phyloP scores from a whole-genome alignment of 2,888 invertebrate species.

The Muschampia plurimacula region DNA sequence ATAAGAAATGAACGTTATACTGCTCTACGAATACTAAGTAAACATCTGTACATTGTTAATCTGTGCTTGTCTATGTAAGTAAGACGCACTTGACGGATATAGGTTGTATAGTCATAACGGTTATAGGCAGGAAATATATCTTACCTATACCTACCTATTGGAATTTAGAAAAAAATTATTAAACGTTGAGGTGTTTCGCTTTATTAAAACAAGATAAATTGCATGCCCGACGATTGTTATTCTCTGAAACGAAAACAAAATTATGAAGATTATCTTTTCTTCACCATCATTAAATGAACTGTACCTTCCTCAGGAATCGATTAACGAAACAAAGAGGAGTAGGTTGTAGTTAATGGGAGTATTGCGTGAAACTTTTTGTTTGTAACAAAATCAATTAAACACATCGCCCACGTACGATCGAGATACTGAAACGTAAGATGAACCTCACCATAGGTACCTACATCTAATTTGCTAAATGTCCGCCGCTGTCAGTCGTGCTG shows the following conservation, averaged over 20 bases:
- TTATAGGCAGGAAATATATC: too few relatives aligned
- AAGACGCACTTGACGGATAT: too few relatives aligned
- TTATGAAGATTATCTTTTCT: constrained; percentile 9
- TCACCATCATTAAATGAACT: constrained; percentile 13
- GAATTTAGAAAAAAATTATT: background rate
- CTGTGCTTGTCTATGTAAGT: too few relatives aligned
- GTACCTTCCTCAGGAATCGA: constrained; percentile 19
- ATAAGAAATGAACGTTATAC: too few relatives aligned
- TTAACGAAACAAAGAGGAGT: constrained; percentile 24
- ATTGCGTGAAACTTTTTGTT: constrained; percentile 30
- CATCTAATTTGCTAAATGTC: background rate
- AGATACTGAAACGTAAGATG: background rate
- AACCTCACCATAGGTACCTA: too few relatives aligned
- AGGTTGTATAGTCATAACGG: too few relatives aligned
- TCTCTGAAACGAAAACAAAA: constrained; percentile 5
- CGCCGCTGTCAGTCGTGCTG: too few relatives aligned
- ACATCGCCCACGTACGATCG: constrained; percentile 7
- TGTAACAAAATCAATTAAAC: constrained; percentile 24
- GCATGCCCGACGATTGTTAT: background rate
- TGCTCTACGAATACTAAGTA: too few relatives aligned
- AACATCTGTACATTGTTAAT: too few relatives aligned
- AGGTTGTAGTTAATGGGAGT: constrained; percentile 24
- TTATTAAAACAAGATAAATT: constrained; percentile 7
- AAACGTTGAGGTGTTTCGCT: background rate
- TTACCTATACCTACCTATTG: background rate